Base-by-base conservation (phyloP, 1,140 invertebrate species). In the Ptiloglossa arizonensis region DNA sequence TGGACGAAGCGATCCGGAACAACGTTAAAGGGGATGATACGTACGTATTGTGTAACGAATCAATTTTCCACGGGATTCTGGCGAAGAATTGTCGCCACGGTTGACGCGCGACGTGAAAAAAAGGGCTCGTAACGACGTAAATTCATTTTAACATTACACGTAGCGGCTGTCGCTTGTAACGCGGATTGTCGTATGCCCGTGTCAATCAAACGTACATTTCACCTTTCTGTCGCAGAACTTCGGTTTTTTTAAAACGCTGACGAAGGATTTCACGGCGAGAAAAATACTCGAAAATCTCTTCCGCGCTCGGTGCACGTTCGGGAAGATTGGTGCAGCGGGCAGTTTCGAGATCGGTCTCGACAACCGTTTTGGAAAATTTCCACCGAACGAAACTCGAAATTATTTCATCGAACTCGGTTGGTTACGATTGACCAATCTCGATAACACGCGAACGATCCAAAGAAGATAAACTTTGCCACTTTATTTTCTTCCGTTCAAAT, bases 131-230 rank as follows among this genome's bases (percentile, higher is more conserved):
- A 71, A 71, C 60, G 35, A 64, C 60, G 19, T 22, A 19, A 66
- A 67, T 67, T 67, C 48, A 74, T 66, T n/a, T 74, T 74, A 74
- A 50, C 62, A 67, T 74, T 74, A 74, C 71, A 48, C 24, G 19
- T 29, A 22, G 35, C 29, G 15, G 6, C 6, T 44, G 59, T 41
- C 48, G 57, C 27, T 52, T n/a, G 48, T 35, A 52, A 66, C 62
- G 41, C 22, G 27, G 9, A 11, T 29, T 19, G 24, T 11, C n/a
- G 27, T 38, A 15, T n/a, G 35, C 24, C 1, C 32, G 62, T 38
- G 46, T 74, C 71, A 66, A 41, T 74, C 71, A 74, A 38, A 22
- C 29, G 27, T 29, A 35, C 62, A 62, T 62, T 32, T 13, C 29
- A n/a, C 41, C 32, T n/a, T 60, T 48, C 56, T 27, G 24, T 1